Percentiles rank a stretch among this genome's conserved stretches.
Conservation (phyloP, 2,888 invertebrate species). For the Pristionchus mayeri region DNA sequence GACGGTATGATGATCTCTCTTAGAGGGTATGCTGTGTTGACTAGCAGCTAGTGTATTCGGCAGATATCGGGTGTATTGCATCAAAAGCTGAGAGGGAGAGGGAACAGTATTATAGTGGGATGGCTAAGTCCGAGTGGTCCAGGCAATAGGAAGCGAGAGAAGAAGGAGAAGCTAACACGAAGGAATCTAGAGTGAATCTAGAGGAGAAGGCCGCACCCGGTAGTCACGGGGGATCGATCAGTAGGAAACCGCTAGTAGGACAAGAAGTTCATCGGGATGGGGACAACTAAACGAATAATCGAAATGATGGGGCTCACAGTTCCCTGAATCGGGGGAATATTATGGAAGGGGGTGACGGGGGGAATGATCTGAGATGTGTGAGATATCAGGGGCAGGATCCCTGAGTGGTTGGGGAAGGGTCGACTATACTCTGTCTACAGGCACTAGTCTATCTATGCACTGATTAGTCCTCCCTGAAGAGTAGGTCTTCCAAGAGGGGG, state of each 20-base stretch:
- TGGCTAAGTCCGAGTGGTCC: conserved; percentile 13
- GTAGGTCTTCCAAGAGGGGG: conserved; percentile 58
- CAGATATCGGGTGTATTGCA: neutral
- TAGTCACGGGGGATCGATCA: conserved; percentile 20
- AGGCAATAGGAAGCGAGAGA: conserved; percentile 1
- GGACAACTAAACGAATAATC: neutral
- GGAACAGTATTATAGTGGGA: conserved; percentile 5
- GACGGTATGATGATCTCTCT: conserved; percentile 34
- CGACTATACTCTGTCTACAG: neutral
- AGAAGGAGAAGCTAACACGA: conserved; percentile 5
- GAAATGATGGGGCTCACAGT: neutral
- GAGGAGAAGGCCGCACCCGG: conserved; percentile 11
- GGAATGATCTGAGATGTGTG: conserved; percentile 39
- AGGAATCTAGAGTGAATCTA: neutral
- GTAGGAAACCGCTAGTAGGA: conserved; percentile 18
- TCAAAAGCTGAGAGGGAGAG: neutral
- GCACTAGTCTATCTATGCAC: neutral
- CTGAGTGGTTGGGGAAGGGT: neutral
- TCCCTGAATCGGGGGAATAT: conserved; percentile 35
- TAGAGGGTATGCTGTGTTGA: neutral
- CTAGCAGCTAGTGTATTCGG: conserved; percentile 17
- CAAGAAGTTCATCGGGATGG: neutral
- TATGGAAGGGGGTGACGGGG: conserved; percentile 15
- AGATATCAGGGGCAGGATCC: conserved; percentile 29
- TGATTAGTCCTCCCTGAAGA: conserved; percentile 53